Percentiles rank a stretch among this genome's conserved stretches.
These are phyloP conservation scores for Xiphophorus couchianus DNA, from an alignment of 2,113 vertebrate species.

Conservation along the genomic window DNA sequence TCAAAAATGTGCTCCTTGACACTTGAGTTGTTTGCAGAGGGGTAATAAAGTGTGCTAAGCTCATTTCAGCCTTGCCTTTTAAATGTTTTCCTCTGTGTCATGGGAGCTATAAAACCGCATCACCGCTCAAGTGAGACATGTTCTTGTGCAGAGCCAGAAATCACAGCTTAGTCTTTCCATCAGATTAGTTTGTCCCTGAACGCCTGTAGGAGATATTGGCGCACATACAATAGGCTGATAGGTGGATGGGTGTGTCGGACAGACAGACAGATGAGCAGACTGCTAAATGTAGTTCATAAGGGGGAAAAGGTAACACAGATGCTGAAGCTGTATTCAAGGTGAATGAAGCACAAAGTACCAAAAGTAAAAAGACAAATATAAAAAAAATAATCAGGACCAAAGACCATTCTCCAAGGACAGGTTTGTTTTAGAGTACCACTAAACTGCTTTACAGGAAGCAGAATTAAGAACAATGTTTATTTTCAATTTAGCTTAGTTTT, in stretches of 20 bases:
- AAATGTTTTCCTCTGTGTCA: conserved; percentile 63
- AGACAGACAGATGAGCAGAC: conserved; percentile 11
- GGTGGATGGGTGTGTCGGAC: conserved; percentile 8
- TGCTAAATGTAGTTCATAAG: not conserved
- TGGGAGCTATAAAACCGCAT: conserved; percentile 68
- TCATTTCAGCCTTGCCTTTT: conserved; percentile 72
- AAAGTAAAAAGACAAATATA: not conserved
- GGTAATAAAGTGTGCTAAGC: conserved; percentile 74
- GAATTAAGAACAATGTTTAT: not conserved
- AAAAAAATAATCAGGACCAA: not conserved
- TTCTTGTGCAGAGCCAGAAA: conserved; percentile 58
- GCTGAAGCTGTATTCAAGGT: not conserved
- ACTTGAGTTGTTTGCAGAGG: conserved; percentile 74
- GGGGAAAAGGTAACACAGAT: conserved; percentile 8
- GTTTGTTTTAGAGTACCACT: not conserved
- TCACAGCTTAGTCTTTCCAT: conserved; percentile 58
- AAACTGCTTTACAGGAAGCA: not conserved
- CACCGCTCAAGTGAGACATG: conserved; percentile 66
- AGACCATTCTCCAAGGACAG: not conserved
- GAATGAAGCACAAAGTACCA: conserved; percentile 1
- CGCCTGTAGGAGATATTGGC: conserved; percentile 42
- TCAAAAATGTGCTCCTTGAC: conserved; percentile 61
- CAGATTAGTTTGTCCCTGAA: conserved; percentile 61
- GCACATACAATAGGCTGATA: conserved; percentile 11
- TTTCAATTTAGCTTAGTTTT: not conserved